Conservation (phyloP, 2,113 vertebrate genomes). For the Corythoichthys haematopterus region DNA sequence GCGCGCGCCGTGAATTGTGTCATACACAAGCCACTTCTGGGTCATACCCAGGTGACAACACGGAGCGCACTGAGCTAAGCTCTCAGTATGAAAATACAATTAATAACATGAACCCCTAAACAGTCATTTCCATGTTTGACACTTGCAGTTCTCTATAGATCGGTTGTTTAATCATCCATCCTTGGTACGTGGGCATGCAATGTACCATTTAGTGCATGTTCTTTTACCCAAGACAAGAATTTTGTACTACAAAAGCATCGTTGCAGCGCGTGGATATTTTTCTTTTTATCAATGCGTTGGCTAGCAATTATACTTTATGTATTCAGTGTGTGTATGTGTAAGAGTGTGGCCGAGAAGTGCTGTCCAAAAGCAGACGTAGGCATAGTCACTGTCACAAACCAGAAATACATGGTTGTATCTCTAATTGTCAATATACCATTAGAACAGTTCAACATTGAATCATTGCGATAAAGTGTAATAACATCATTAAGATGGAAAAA, state of each 20-base stretch:
- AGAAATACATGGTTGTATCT: neutral
- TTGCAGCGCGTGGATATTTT: constrained; percentile 25
- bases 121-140: constrained; percentile 37
- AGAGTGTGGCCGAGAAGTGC: constrained; percentile 25
- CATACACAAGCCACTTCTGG: constrained; percentile 27
- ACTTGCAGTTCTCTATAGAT: constrained; percentile 39
- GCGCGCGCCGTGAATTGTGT: constrained; percentile 16
- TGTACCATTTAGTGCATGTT: constrained; percentile 43
- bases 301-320: constrained; percentile 10
- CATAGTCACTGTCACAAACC: constrained; percentile 48
- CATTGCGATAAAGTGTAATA: neutral
- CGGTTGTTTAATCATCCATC: constrained; percentile 16
- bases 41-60: constrained; percentile 33
- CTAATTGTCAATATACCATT: neutral
- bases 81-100: constrained; percentile 18
- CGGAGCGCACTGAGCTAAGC: constrained; percentile 39
- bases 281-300: constrained; percentile 32
- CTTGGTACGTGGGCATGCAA: constrained; percentile 64
- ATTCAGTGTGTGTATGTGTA: constrained; percentile 9
- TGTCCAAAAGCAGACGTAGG: constrained; percentile 63
- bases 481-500: neutral
- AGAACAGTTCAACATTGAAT: neutral
- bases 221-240: constrained; percentile 24
- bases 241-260: constrained; percentile 38
- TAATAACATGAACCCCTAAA: constrained; percentile 4